These are phyloP conservation scores for Buphagus erythrorhynchus DNA, from an alignment of 2,797 vertebrate species.

Conservation along the genomic window DNA sequence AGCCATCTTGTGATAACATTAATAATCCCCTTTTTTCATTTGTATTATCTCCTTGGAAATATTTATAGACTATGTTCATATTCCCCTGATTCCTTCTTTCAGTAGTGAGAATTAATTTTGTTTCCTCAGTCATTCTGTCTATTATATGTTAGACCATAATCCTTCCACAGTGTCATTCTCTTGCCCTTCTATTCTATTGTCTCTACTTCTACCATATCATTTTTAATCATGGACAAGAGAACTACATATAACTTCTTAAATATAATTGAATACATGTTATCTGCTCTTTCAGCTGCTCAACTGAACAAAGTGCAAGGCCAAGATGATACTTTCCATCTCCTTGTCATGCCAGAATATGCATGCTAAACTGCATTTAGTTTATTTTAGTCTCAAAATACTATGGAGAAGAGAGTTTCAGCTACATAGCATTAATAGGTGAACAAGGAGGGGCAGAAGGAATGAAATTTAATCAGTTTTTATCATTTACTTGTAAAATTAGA, in stretches of 20 bases:
- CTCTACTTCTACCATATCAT: background rate
- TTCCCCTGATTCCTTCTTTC: conserved; percentile 29
- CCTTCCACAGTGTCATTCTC: conserved; percentile 7
- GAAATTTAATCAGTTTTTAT: background rate
- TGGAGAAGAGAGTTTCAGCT: background rate
- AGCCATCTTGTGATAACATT: conserved; percentile 30
- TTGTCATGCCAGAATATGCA: background rate
- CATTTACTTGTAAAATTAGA: background rate
- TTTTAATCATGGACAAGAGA: background rate
- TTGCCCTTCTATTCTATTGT: conserved; percentile 9
- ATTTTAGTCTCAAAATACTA: background rate
- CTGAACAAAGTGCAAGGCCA: background rate
- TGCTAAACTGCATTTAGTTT: background rate
- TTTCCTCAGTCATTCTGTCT: conserved; percentile 4
- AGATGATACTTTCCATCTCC: background rate
- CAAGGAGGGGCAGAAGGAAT: background rate
- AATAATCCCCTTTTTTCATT: conserved; percentile 57
- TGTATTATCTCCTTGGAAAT: conserved; percentile 45
- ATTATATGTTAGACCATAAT: background rate
- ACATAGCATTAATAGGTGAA: background rate
- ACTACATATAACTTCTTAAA: background rate
- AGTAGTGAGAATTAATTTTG: conserved; percentile 41
- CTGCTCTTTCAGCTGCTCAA: background rate
- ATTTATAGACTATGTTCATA: conserved; percentile 38
- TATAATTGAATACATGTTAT: background rate